phyloP scores from a whole-genome alignment of 2,113 vertebrate genomes.

The Tragulus kanchil region DNA sequence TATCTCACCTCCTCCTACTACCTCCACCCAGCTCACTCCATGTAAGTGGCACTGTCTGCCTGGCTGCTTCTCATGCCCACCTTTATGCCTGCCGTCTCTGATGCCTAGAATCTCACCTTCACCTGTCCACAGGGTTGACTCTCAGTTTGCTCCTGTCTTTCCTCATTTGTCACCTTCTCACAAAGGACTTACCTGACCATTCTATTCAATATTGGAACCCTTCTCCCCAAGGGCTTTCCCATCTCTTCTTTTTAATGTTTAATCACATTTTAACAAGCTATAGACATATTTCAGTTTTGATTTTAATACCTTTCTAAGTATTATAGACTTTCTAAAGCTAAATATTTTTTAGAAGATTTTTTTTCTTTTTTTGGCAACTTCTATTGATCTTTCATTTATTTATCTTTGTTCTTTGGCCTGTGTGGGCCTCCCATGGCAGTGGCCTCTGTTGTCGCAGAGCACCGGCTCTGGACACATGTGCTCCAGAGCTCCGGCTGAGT shows the following conservation, averaged over 20 bases:
- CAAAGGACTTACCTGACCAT: neutral
- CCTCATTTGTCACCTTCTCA: neutral
- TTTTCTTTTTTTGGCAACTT: too few relatives aligned
- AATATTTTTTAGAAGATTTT: neutral
- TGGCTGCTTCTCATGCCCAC: neutral
- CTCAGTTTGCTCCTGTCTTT: neutral
- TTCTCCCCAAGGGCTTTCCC: neutral
- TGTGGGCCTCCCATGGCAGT: too few relatives aligned
- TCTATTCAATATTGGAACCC: neutral
- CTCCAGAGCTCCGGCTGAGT: too few relatives aligned
- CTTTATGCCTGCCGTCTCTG: neutral
- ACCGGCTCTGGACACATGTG: too few relatives aligned
- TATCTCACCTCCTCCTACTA: neutral
- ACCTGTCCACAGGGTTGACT: neutral
- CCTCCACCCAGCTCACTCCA: too few relatives aligned
- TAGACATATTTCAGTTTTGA: neutral
- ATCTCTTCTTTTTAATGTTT: neutral
- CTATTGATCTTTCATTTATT: too few relatives aligned
- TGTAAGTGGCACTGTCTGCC: neutral
- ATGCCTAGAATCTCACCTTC: neutral
- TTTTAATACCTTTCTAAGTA: constrained; percentile 35
- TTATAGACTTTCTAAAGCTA: neutral
- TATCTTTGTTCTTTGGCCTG: too few relatives aligned
- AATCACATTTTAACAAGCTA: neutral
- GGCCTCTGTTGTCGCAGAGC: too few relatives aligned